A percentile compares a stretch with the other conserved stretches of the same genome.
Evolutionary conservation across 2,888 invertebrate species (phyloP).

Genomic region (Rhagophthalmus giganteus): DNA sequence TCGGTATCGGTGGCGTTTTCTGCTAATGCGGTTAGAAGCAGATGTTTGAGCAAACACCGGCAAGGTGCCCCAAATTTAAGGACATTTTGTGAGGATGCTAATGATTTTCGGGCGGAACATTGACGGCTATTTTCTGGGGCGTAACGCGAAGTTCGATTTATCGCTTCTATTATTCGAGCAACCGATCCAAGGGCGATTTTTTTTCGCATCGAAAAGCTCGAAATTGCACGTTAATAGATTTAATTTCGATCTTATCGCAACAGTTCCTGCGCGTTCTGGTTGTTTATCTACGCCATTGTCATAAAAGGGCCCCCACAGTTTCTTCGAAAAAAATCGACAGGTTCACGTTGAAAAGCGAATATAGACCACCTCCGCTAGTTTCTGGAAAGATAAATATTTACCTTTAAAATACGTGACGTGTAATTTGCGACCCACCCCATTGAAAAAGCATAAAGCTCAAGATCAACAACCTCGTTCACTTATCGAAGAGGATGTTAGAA

Average conservation of each 20-base stretch:
- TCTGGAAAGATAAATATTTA: neutral
- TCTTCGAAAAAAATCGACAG: too few species aligned
- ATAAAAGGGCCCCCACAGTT: too few species aligned
- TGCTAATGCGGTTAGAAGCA: conserved; percentile 29
- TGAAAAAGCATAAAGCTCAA: too few species aligned
- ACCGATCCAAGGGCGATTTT: too few species aligned
- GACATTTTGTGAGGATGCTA: conserved; percentile 6
- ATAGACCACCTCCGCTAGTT: neutral
- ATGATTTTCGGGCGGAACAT: conserved; percentile 7
- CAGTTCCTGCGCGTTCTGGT: too few species aligned
- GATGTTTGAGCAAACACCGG: conserved; percentile 16
- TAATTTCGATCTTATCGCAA: too few species aligned
- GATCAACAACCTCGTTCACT: too few species aligned
- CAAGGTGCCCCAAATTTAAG: conserved; percentile 20
- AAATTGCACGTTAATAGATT: too few species aligned
- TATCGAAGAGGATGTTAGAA: too few species aligned
- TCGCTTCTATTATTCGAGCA: conserved; percentile 4
- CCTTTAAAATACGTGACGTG: neutral
- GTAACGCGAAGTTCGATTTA: conserved; percentile 8
- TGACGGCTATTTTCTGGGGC: conserved; percentile 17
- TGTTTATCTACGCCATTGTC: too few species aligned
- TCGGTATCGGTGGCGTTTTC: conserved; percentile 29
- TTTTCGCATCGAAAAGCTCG: too few species aligned
- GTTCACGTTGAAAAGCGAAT: too few species aligned
- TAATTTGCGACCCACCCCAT: neutral